Evolutionary conservation across 2,797 vertebrate genomes (phyloP).

Genomic region (Liasis olivaceus): DNA sequence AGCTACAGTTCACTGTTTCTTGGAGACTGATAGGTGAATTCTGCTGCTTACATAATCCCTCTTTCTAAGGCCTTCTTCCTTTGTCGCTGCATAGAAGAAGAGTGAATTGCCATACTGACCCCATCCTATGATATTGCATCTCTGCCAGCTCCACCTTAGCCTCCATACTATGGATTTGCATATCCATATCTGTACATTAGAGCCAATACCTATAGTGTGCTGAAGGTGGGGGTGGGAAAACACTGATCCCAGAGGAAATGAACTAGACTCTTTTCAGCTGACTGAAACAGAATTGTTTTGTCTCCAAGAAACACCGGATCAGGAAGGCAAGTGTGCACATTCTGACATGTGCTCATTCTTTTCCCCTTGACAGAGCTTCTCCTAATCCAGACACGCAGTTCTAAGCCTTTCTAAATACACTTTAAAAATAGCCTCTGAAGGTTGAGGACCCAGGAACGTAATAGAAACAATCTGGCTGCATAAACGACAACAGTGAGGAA

Average conservation of each 20-base stretch:
- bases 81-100: not conserved
- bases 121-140: not conserved
- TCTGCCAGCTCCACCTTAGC: not conserved
- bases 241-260: not conserved
- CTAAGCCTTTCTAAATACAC: slow-evolving; percentile 46
- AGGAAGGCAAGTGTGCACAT: not conserved
- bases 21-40: not conserved
- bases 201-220: not conserved
- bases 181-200: not conserved
- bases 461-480: slow-evolving; percentile 67
- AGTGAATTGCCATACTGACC: not conserved
- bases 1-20: not conserved
- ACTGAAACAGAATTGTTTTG: not conserved
- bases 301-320: not conserved
- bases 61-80: not conserved
- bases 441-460: slow-evolving; percentile 57
- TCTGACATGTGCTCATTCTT: slow-evolving; percentile 4
- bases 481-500: slow-evolving; percentile 72
- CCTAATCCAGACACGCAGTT: accelerated
- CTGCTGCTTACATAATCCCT: not conserved
- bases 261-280: not conserved
- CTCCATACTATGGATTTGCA: not conserved
- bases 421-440: slow-evolving; percentile 68
- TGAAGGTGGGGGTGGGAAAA: not conserved
- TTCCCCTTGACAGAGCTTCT: too few relatives aligned